Evolutionary conservation across 2,888 invertebrate species (phyloP).

Genomic region (Chloromyia formosa): DNA sequence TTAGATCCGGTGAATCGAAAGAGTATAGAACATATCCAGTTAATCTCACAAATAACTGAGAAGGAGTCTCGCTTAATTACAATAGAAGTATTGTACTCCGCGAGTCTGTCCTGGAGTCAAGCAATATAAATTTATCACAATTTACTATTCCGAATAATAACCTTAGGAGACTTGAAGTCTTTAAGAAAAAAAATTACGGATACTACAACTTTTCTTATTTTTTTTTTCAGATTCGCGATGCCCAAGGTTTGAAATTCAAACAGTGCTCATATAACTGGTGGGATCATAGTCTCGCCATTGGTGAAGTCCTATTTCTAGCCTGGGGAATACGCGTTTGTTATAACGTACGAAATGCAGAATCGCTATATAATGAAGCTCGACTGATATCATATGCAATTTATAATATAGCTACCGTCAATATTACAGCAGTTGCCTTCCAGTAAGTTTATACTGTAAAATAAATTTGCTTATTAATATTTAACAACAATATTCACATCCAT

Average conservation of each 20-base stretch:
- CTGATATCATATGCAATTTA: conserved; percentile 94
- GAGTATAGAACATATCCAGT: no score
- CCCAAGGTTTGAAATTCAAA: conserved; percentile 81
- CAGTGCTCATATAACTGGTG: conserved; percentile 94
- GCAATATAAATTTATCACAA: no score
- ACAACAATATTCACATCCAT: not conserved
- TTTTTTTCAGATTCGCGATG: conserved; percentile 72
- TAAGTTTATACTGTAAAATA: conserved; percentile 77
- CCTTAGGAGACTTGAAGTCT: no score
- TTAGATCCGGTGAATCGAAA: no score
- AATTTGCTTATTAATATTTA: no score
- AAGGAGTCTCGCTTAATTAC: no score
- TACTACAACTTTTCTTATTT: no score
- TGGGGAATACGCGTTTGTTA: conserved; percentile 89
- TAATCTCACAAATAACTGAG: no score
- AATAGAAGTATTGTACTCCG: no score
- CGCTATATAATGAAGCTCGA: conserved; percentile 91
- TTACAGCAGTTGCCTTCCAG: conserved; percentile 92
- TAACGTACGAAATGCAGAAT: conserved; percentile 89
- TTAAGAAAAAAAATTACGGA: no score
- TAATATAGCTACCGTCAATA: conserved; percentile 92
- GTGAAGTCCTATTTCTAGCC: conserved; percentile 78
- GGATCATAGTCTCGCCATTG: conserved; percentile 92
- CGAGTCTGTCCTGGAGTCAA: no score
- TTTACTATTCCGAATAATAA: no score